Evolutionary conservation across 2,888 invertebrate species (phyloP), one percentile per base, ranked within the genome.

Genomic region (Trimorus sp.): DNA sequence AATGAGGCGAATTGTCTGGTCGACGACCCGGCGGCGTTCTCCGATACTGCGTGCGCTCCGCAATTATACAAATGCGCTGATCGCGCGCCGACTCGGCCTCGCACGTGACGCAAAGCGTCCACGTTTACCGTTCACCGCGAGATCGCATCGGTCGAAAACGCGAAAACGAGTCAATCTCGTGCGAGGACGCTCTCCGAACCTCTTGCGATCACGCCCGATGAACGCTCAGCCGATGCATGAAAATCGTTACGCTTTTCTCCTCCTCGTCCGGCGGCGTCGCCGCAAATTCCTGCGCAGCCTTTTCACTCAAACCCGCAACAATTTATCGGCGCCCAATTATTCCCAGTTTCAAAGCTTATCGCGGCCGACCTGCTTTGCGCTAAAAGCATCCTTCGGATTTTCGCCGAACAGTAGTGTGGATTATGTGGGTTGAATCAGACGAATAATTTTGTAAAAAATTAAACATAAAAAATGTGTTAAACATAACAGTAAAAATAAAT

Each of bases 181-280:
- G 60, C 68, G 56, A 63, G 65, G 74, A 68, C 63, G 74, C 69
- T 74, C 68, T 82, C 68, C 60, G 68, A 73, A 51, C 58, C 60
- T 49, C 76, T 75, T 45, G 68, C 66, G 60, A 78, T 79, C 80
- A 79, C 76, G 79, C 79, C 79, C 68, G 79, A 69, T 69, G 70
- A 83, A 71, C 75, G 80, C 82, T 76, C 80, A 83, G 53, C 53
- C 83, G 83, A 84, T 85, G 84, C 85, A 84, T 80, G 85, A 85
- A 84, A 85, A 86, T 84, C 84, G 84, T 87, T 85, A 86, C 82
- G 82, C 83, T 83, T 81, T 85, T 80, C 79, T 83, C 78, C 79
- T 80, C 75, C 77, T 74, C 69, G 74, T 77, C 58, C 73, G 66
- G 12, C 7, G 14, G 15, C 14, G 12, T 77, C 77, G 77, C 63